A percentile compares a stretch with the other conserved stretches of the same genome.
phyloP scores from a whole-genome alignment of 35 echinoderm and acorn worm species.

The Ptychodera flava region DNA sequence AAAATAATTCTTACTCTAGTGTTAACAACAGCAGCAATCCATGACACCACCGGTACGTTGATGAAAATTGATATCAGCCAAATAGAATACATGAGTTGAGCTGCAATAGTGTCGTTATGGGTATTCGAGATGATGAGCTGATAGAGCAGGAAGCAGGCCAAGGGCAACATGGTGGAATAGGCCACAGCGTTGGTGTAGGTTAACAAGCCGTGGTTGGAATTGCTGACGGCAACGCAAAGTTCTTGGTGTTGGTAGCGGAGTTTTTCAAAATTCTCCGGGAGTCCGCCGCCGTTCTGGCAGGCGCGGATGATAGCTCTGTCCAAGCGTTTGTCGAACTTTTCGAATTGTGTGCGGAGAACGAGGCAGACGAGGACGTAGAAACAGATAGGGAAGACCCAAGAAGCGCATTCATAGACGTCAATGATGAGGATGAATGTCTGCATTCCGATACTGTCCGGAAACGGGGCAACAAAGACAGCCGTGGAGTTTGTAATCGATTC shows the following conservation, averaged over 20 bases:
- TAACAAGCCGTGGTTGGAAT: slow-evolving; percentile 47
- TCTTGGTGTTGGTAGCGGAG: slow-evolving; percentile 64
- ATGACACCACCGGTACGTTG: slow-evolving; percentile 67
- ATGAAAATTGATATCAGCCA: slow-evolving; percentile 73
- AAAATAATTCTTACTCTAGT: slow-evolving; percentile 32
- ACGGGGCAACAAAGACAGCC: slow-evolving; percentile 61
- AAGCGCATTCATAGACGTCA: slow-evolving; percentile 53
- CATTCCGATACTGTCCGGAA: slow-evolving; percentile 3
- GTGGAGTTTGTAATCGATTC: slow-evolving; percentile 55
- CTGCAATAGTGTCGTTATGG: slow-evolving; percentile 14
- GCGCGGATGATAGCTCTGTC: slow-evolving; percentile 19
- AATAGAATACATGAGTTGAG: slow-evolving; percentile 51
- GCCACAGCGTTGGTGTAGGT: slow-evolving; percentile 60
- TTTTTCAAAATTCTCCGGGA: slow-evolving; percentile 62
- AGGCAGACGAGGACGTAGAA: slow-evolving; percentile 51
- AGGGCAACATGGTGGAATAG: slow-evolving; percentile 56
- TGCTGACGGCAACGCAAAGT: slow-evolving; percentile 39
- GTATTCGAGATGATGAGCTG: slow-evolving; percentile 24
- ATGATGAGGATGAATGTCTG: slow-evolving; percentile 39
- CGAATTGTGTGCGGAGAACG: slow-evolving; percentile 34
- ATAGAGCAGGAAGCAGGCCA: slow-evolving; percentile 66
- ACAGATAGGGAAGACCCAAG: slow-evolving; percentile 67
- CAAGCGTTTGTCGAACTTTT: slow-evolving; percentile 41
- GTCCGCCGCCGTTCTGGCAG: background rate
- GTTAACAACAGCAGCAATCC: slow-evolving; percentile 61